Conservation (phyloP, 2,797 vertebrate species). For the Epinephelus coioides region DNA sequence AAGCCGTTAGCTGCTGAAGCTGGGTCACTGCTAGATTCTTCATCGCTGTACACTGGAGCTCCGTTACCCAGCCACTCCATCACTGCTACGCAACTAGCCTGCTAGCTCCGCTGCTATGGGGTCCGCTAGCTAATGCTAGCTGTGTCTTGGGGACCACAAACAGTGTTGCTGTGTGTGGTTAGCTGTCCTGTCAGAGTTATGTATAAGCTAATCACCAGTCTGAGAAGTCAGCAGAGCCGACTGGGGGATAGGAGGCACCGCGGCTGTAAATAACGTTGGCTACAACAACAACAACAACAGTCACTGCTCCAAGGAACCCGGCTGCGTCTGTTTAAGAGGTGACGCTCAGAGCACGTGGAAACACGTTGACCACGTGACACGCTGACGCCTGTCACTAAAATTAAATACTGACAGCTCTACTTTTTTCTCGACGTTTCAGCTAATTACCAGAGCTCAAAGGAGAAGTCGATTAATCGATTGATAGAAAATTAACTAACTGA, state of each 20-base stretch:
- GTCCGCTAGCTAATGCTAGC: constrained; percentile 61
- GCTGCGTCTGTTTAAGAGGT: constrained; percentile 24
- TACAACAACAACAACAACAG: constrained; percentile 28
- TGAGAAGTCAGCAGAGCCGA: not conserved
- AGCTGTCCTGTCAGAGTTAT: not conserved
- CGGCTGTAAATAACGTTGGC: constrained; percentile 1
- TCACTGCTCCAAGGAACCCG: not conserved
- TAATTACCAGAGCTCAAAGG: too few species aligned
- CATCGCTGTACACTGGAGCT: constrained; percentile 41
- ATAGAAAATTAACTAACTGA: too few species aligned
- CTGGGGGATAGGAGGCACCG: not conserved
- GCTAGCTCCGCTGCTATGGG: constrained; percentile 36
- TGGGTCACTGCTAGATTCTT: constrained; percentile 41
- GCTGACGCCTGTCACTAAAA: too few species aligned
- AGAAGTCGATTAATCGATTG: too few species aligned
- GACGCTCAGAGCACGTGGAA: constrained; percentile 56
- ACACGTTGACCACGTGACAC: constrained; percentile 58
- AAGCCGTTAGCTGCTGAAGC: constrained; percentile 4
- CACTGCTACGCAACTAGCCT: constrained; percentile 55
- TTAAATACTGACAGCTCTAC: too few species aligned
- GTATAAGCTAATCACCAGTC: not conserved
- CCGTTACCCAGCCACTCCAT: constrained; percentile 85
- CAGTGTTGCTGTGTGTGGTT: constrained; percentile 6
- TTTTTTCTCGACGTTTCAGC: too few species aligned
- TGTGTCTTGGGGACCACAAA: not conserved